Base-by-base conservation (phyloP, 2,888 invertebrate species). In the Ganaspis brasiliensis region DNA sequence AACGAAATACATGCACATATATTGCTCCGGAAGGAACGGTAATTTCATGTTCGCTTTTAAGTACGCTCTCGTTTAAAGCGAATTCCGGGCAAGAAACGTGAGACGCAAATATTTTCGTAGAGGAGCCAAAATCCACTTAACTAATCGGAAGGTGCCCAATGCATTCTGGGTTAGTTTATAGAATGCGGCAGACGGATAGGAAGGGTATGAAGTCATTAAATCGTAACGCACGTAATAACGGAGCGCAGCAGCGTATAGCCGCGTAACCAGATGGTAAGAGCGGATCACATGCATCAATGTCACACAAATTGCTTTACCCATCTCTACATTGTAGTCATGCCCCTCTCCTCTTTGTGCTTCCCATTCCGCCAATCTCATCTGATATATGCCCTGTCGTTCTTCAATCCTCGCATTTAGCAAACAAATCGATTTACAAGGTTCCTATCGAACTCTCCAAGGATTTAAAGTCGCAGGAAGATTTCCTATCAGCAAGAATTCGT, bases 141-240 rank as follows among this genome's bases (percentile, higher is more conserved):
- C 76, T 74, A 79, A 78, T 76, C 56, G 73, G 31, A 19, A 71
- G 61, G 70, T 16, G 26, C 24, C n/a, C 31, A 2, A 31, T 59
- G 31, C 8, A 59, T 31, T 59, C 31, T 35, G 31, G 31, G 59
- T 31, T 35, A 16, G 31, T 59, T 59, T 57, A 57, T 57, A 26
- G 57, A n/a, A 35, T 8, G 14, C n/a, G 31, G 3, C 14, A 40
- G 40, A 21, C 14, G 21, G n/a, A n/a, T 67, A 40, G 40, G 40
- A 57, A 37, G 76, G 74, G 72, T 74, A 72, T 81, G 80, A 84
- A 82, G 81, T 85, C 84, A 78, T 87, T 87, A 87, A 82, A 86
- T 79, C 79, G 79, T 82, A 84, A 79, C 78, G 77, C 77, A 80
- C 79, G 82, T 82, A 85, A 87, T 84, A 86, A 83, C 82, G 77